Evolutionary conservation across 1,140 invertebrate species (phyloP), one percentile per base, ranked within the genome.

Genomic region (Anoplophora glabripennis): DNA sequence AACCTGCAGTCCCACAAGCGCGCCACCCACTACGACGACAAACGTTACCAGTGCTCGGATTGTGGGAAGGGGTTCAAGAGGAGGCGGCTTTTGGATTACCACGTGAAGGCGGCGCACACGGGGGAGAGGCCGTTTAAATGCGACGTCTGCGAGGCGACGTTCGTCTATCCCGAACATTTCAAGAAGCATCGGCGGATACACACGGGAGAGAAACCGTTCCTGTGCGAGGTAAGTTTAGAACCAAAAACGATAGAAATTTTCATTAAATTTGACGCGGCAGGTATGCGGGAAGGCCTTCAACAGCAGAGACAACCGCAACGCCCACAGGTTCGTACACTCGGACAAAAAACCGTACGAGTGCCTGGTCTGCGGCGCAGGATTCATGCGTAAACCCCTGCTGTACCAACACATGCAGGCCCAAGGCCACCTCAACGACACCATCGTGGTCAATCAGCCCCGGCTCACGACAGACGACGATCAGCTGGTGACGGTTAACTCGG

Each of bases 281-380:
- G 53, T 90, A n/a, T 94, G 92, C 73, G 88, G 88, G n/a, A 92
- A 92, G 73, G 81, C 85, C 17, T 93, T 93, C 72, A 89, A 88
- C 64, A 89, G 88, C 35, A 80, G 88, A 41, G 91, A 93, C 75
- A 93, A 93, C 73, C 80, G 89, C 52, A 92, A 93, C 78, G 87
- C 89, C 9, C 90, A 93, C 73, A 80, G 89, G 8, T 92, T 90
- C 74, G 86, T 91, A 40, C 90, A 93, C 72, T 90, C 88, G 59
- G 87, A 91, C 65, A 89, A 91, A 70, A 93, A 93, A 66, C 90
- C 90, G 0, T 93, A 92, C 69, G 89, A 91, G 72, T 93, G 91
- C 74, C 72, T 87, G 28, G 83, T 88, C 1, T 93, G 91, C 69
- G 88, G 88, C 2, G 81, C 84, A 63, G 89, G 88, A 7, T 93